A percentile compares a stretch with the other conserved stretches of the same genome.
phyloP scores from a whole-genome alignment of 2,888 invertebrate species.

The Diarsia dahlii region DNA sequence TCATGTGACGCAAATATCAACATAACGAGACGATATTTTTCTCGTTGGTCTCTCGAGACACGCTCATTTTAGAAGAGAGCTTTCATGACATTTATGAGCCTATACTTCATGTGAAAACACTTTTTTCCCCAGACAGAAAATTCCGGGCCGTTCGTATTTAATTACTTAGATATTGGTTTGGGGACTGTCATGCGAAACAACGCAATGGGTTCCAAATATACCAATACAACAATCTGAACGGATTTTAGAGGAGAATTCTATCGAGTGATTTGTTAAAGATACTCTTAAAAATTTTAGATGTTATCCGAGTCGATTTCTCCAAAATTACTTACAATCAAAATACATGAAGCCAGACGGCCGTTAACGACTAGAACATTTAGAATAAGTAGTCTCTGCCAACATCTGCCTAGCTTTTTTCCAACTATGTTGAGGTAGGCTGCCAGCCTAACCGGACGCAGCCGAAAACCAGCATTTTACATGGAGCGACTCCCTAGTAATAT shows the following conservation, averaged over 20 bases:
- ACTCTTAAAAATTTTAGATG: not conserved
- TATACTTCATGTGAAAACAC: not conserved
- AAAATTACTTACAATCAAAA: conserved; percentile 6
- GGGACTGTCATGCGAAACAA: not conserved
- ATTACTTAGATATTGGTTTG: conserved; percentile 8
- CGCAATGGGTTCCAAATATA: conserved; percentile 2
- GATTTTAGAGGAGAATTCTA: not conserved
- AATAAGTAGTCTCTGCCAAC: not conserved
- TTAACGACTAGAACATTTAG: not conserved
- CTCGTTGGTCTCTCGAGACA: conserved; percentile 21
- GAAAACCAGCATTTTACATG: no score
- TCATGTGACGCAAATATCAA: conserved; percentile 40
- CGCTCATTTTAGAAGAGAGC: conserved; percentile 11
- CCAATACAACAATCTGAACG: not conserved
- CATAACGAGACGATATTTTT: conserved; percentile 28
- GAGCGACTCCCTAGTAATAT: no score
- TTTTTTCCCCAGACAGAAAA: conserved; percentile 2
- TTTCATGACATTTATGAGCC: conserved; percentile 11
- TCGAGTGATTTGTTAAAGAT: not conserved
- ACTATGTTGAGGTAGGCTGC: no score
- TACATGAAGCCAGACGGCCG: not conserved
- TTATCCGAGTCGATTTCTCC: not conserved
- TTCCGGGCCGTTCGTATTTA: conserved; percentile 5
- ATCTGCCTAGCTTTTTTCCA: no score
- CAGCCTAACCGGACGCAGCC: no score